Evolutionary conservation across 2,797 vertebrate species (phyloP).

Genomic region (Miichthys miiuy): DNA sequence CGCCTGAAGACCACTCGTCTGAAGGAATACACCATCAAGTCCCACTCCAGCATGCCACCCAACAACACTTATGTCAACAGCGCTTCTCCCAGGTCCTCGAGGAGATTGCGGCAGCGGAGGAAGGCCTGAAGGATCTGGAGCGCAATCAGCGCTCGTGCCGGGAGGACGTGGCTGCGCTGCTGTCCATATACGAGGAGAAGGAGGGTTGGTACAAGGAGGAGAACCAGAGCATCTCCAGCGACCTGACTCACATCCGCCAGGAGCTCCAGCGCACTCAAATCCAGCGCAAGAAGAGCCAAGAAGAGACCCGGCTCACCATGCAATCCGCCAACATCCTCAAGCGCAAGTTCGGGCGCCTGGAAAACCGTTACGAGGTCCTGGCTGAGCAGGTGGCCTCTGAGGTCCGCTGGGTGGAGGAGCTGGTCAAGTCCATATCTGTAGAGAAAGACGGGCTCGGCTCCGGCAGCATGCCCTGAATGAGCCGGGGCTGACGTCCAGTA

Average conservation of each 20-base stretch:
- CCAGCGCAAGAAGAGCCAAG: constrained; percentile 92
- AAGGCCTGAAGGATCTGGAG: constrained; percentile 91
- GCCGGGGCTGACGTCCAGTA: not conserved
- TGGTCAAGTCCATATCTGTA: constrained; percentile 89
- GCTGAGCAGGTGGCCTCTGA: constrained; percentile 94
- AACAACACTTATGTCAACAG: constrained; percentile 99
- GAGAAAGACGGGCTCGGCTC: constrained; percentile 83
- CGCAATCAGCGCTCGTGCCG: constrained; percentile 91
- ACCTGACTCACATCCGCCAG: constrained; percentile 91
- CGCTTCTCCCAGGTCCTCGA: constrained; percentile 97
- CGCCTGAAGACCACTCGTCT: constrained; percentile 96
- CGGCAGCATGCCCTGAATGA: constrained; percentile 85
- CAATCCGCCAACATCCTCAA: constrained; percentile 91
- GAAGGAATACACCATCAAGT: constrained; percentile 99
- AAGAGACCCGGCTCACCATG: constrained; percentile 88
- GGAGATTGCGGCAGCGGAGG: constrained; percentile 92
- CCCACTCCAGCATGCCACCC: constrained; percentile 98
- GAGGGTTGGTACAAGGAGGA: constrained; percentile 97
- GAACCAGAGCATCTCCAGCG: constrained; percentile 91
- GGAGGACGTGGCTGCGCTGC: constrained; percentile 93
- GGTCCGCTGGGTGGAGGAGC: constrained; percentile 95
- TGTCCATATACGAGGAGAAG: constrained; percentile 96
- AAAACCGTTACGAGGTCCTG: constrained; percentile 93
- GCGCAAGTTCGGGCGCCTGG: constrained; percentile 91
- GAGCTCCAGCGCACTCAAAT: constrained; percentile 92